Conservation (phyloP, 2,888 invertebrate species). For the Drosophila neutralis region DNA sequence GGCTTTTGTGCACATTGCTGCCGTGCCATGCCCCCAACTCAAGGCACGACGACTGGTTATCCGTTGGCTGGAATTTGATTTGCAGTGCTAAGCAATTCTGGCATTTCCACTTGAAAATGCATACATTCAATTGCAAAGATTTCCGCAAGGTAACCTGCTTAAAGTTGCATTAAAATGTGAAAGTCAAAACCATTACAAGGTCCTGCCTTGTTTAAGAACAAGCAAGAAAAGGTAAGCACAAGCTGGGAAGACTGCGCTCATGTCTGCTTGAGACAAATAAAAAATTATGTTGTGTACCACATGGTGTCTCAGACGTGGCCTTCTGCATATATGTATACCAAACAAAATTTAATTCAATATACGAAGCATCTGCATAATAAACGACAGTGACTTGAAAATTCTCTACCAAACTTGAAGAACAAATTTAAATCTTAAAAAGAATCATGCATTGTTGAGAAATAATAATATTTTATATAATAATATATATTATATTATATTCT, state of each 20-base stretch:
- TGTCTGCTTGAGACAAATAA: conserved; percentile 59
- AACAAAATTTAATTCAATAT: conserved; percentile 64
- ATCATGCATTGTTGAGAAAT: neutral
- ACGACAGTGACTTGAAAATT: conserved; percentile 24
- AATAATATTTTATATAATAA: neutral
- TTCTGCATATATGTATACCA: conserved; percentile 47
- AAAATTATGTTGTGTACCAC: conserved; percentile 71
- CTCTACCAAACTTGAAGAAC: conserved; percentile 5
- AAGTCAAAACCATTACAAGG: conserved; percentile 10
- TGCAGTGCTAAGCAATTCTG: conserved; percentile 37
- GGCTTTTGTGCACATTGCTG: conserved; percentile 53
- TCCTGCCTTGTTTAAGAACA: conserved; percentile 7
- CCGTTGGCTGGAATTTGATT: conserved; percentile 50
- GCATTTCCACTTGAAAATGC: conserved; percentile 43
- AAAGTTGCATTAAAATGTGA: conserved; percentile 39
- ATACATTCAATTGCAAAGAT: conserved; percentile 29
- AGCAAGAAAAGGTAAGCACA: conserved; percentile 20
- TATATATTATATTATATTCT: too few species aligned
- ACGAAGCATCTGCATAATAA: neutral
- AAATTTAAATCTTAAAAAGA: neutral
- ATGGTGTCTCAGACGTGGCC: conserved; percentile 51
- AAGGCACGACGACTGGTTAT: conserved; percentile 16
- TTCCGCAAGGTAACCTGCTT: conserved; percentile 32
- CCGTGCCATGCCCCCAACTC: conserved; percentile 36
- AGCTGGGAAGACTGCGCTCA: conserved; percentile 38